Evolutionary conservation across 2,888 invertebrate genomes (phyloP), one percentile per base, ranked within the genome.

Genomic region (Napeogenes sylphis): DNA sequence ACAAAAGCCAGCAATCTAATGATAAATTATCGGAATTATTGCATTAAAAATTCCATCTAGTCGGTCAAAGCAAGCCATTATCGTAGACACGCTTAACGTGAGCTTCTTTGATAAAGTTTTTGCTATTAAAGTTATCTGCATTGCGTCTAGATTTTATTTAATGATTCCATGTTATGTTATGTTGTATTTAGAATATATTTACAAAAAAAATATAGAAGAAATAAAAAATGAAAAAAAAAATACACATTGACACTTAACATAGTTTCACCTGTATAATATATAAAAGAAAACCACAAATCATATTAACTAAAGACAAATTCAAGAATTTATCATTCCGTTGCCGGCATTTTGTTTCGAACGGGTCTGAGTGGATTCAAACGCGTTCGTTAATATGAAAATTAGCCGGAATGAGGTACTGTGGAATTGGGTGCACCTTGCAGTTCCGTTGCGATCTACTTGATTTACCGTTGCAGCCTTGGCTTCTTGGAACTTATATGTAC

Each of bases 41-140:
- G 92, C 93, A 93, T 93, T 93, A 93, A 93, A 93, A 93, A 93
- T 93, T 93, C 93, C 93, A 93, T 93, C 93, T 92, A 91, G 92
- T 92, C 91, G 92, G 92, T 92, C 92, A 92, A 92, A 92, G 92
- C 90, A 91, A 87, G 87, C 87, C 86, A 86, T 90, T 91, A 92
- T 79, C 79, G 81, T 79, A 75, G 81, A 51, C 30, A 51, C 51
- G 51, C 51, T 83, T 83, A 80, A 83, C 78, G 30, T 51, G 51
- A 51, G 51, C 51, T 51, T 30, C 51, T 51, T 51, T 51, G 51
- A 30, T 51, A 30, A 30, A 51, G 30, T 51, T 51, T 51, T 51
- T 51, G 51, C 30, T 51, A 51, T 51, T 51, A 51, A 51, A 51
- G 30, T 51, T 51, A 51, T 51, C 51, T 51, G 51, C 51, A 51